Base-by-base conservation (phyloP, 2,888 invertebrate genomes). In the Trichopoda pennipes region DNA sequence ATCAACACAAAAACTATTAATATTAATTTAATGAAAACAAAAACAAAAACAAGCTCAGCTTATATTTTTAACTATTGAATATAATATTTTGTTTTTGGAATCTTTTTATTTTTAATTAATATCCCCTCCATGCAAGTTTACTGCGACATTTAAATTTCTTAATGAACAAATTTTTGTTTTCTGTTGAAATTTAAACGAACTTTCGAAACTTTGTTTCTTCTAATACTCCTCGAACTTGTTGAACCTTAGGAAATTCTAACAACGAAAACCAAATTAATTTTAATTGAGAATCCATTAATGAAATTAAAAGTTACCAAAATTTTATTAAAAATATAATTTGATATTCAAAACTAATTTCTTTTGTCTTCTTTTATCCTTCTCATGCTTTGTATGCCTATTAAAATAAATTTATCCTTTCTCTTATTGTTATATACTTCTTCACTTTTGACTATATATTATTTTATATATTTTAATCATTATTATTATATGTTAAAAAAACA, bases 21-120 rank as follows among this genome's bases (percentile, higher is more conserved):
- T 38, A 81, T 77, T 74, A 82, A 68, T 74, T 55, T 70, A 76
- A 82, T 49, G 42, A 73, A 61, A 74, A 9, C 47, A 66, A 64
- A 77, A 70, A 63, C 7, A 38, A 58, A 69, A 72, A 69, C 72
- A 86, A 81, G 84, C 85, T 85, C 80, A 85, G 86, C 84, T 85
- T 85, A 83, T 84, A 86, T 32, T 69, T 74, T 74, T 74, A 70
- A 70, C 47, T 17, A 47, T 16, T 38, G 51, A 64, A 32, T 61
- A 73, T 21, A 66, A 61, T 63, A 28, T 28, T 28, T 28, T 2
- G 28, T 6, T 28, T 28, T 28, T 28, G 1, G 8, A 32, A 49
- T 17, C 12, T 61, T 42, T 56, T 8, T 55, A 69, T 63, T 75
- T 9, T 10, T 1, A 49, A 47, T 17, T 17, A 6, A 1, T 1